Evolutionary conservation across 2,797 vertebrate genomes (phyloP).

Genomic region (Sylvilagus floridanus): DNA sequence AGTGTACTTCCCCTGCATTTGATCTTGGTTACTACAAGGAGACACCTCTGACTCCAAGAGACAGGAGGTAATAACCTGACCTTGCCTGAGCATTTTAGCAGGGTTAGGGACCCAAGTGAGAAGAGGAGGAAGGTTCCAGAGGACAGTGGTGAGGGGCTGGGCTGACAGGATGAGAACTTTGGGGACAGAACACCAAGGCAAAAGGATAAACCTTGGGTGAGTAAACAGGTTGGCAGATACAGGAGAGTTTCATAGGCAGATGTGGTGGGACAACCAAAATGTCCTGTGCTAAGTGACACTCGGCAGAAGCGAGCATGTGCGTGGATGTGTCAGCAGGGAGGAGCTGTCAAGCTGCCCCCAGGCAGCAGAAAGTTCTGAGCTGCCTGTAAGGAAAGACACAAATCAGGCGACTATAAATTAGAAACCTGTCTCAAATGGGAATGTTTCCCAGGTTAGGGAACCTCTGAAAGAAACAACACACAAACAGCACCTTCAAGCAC

Average conservation of each 20-base stretch:
- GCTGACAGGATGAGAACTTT: accelerated
- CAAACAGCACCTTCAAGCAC: conserved; percentile 12
- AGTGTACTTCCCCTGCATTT: background rate
- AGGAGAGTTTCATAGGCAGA: background rate
- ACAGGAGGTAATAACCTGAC: too few species aligned
- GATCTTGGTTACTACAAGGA: background rate
- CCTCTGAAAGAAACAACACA: conserved; percentile 6
- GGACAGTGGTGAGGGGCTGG: background rate
- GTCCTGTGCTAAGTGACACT: background rate
- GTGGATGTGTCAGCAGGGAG: background rate
- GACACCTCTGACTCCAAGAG: background rate
- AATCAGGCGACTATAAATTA: background rate
- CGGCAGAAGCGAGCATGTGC: background rate
- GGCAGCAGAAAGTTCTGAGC: background rate
- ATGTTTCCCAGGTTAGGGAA: background rate
- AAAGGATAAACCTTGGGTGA: background rate
- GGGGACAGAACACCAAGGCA: background rate
- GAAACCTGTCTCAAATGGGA: background rate
- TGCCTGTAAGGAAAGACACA: background rate
- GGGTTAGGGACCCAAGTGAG: background rate
- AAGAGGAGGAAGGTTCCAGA: background rate
- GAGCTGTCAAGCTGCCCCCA: background rate
- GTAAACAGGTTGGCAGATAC: background rate
- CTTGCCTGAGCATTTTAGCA: background rate
- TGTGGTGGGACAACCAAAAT: accelerated